Conservation (phyloP, 2,797 vertebrate species). For the Hippoglossus hippoglossus region DNA sequence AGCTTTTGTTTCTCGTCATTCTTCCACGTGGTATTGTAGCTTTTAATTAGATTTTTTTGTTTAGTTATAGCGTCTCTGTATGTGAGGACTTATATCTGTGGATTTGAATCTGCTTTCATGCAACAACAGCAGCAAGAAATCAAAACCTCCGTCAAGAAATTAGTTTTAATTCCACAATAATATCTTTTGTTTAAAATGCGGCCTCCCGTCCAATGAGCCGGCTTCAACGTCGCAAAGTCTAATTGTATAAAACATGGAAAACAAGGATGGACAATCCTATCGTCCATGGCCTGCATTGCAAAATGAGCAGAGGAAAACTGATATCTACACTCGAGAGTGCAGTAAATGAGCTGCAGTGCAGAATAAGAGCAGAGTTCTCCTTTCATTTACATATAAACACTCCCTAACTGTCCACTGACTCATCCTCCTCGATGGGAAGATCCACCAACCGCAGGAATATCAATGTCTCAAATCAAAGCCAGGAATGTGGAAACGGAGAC, state of each 20-base stretch:
- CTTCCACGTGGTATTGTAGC: too few species aligned
- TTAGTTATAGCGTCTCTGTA: too few species aligned
- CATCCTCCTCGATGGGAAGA: slow-evolving; percentile 43
- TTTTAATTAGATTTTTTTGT: too few species aligned
- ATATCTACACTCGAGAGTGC: not conserved
- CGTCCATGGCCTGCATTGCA: not conserved
- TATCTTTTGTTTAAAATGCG: too few species aligned
- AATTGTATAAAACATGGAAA: not conserved
- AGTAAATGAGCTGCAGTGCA: slow-evolving; percentile 23
- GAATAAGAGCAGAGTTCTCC: slow-evolving; percentile 11
- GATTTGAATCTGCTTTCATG: not conserved
- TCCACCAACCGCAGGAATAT: slow-evolving; percentile 48
- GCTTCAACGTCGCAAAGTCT: not conserved
- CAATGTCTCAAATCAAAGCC: slow-evolving; percentile 68
- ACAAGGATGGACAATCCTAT: not conserved
- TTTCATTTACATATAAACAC: slow-evolving; percentile 52
- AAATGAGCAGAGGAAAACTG: not conserved
- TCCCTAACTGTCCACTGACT: slow-evolving; percentile 38
- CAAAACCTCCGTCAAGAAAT: not conserved
- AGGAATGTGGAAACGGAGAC: slow-evolving; percentile 58
- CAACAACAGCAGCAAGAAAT: not conserved
- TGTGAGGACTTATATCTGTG: not conserved
- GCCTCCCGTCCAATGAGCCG: too few species aligned
- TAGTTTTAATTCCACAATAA: not conserved
- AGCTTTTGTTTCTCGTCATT: too few species aligned